A percentile compares a stretch with the other conserved stretches of the same genome.
Evolutionary conservation across 2,797 vertebrate species (phyloP).

Genomic region (Pipistrellus nathusii): DNA sequence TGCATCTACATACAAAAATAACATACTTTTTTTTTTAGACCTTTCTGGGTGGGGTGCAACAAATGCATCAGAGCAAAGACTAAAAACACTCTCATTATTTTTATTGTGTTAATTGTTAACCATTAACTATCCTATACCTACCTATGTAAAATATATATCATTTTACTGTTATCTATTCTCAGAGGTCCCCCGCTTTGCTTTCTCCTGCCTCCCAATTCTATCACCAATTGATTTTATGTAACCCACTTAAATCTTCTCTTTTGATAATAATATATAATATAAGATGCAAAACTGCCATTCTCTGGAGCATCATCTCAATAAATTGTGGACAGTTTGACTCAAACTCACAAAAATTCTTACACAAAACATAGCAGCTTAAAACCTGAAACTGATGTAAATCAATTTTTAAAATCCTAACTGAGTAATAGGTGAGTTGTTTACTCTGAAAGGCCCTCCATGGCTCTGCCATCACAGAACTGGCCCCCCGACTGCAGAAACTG

Average conservation of each 20-base stretch:
- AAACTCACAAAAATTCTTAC: not conserved
- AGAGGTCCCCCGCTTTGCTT: not conserved
- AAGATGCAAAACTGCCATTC: not conserved
- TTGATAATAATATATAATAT: not conserved
- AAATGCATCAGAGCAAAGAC: not conserved
- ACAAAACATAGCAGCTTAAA: slow-evolving; percentile 73
- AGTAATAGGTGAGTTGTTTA: slow-evolving; percentile 80
- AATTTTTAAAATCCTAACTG: slow-evolving; percentile 1
- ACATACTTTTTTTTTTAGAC: not conserved
- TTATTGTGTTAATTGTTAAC: not conserved
- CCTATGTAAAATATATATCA: not conserved
- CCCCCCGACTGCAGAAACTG: slow-evolving; percentile 82
- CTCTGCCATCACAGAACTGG: slow-evolving; percentile 79
- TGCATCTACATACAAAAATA: not conserved
- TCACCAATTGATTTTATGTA: not conserved
- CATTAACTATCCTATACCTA: not conserved
- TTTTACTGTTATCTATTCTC: not conserved
- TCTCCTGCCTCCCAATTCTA: not conserved
- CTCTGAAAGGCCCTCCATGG: slow-evolving; percentile 76
- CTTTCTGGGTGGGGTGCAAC: not conserved
- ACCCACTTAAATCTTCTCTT: not conserved
- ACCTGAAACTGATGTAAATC: slow-evolving; percentile 82
- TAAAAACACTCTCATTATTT: not conserved
- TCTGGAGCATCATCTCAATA: not conserved
- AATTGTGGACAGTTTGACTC: not conserved